A percentile compares a stretch with the other conserved stretches of the same genome.
phyloP scores from a whole-genome alignment of 1,140 invertebrate species.

The Bilobella aurantiaca region DNA sequence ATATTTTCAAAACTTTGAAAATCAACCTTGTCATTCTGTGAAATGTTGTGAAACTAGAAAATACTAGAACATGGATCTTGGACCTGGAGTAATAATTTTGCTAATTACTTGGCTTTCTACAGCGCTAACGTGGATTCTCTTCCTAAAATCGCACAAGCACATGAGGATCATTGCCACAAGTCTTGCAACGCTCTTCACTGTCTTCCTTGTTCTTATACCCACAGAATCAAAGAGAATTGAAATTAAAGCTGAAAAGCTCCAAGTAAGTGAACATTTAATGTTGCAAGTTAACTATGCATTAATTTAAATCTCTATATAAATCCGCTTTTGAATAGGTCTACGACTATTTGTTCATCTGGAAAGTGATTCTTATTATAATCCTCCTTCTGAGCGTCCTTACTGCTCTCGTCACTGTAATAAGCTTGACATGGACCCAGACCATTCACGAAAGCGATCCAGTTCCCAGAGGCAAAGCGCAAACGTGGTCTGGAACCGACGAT shows the following conservation, averaged over 20 bases:
- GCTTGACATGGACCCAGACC: slow-evolving; percentile 24
- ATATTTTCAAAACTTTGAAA: neutral
- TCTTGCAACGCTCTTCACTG: slow-evolving; percentile 10
- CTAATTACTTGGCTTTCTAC: slow-evolving; percentile 22
- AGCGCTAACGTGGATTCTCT: slow-evolving; percentile 20
- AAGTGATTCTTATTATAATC: slow-evolving; percentile 18
- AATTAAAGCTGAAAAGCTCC: neutral
- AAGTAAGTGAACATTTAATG: neutral
- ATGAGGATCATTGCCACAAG: slow-evolving; percentile 7
- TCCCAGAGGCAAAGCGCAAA: neutral
- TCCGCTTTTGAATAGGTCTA: slow-evolving; percentile 16
- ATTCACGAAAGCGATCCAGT: slow-evolving; percentile 17
- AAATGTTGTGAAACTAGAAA: neutral
- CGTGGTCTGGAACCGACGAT: neutral
- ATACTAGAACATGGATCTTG: slow-evolving; percentile 13
- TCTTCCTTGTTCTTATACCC: slow-evolving; percentile 21
- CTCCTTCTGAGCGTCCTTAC: slow-evolving; percentile 9
- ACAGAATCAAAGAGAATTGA: slow-evolving; percentile 7
- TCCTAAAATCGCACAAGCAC: slow-evolving; percentile 15
- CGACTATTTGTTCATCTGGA: slow-evolving; percentile 27
- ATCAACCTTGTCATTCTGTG: neutral
- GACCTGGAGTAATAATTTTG: slow-evolving; percentile 23
- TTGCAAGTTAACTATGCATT: too few species aligned
- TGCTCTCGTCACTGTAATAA: slow-evolving; percentile 1
- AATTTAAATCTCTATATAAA: neutral